Evolutionary conservation across 2,888 invertebrate species (phyloP), one percentile per base, ranked within the genome.

Genomic region (Ichneumoninae sp.): DNA sequence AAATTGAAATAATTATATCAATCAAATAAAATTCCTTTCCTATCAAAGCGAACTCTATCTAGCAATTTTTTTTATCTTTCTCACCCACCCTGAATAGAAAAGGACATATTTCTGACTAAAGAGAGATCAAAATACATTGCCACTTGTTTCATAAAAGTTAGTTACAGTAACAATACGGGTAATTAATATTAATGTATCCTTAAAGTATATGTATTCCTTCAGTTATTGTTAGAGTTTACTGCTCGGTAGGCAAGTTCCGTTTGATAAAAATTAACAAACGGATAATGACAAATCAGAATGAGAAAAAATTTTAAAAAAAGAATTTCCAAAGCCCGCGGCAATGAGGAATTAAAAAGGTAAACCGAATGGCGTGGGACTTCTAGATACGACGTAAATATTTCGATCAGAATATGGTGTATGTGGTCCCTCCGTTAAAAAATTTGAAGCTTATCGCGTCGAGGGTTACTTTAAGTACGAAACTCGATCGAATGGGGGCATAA

Each of bases 81-180:
- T 90, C 91, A 90, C 91, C 91, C 91, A 91, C 89, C 91, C 54
- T 90, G 91, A 91, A 91, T 91, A 90, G 91, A 92, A 92, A 92
- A 92, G 90, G 91, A 92, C 95, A 94, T 94, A 95, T 95, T 95
- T 95, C 95, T 96, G 96, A 96, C 95, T 96, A 96, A 95, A 95
- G 95, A 96, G 96, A 96, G 96, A 96, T 96, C 96, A 96, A 96
- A 95, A 93, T 93, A 95, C 95, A 95, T 95, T 95, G 95, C 95
- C 95, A 95, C 95, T 94, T 94, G 94, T 93, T 94, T 91, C 91
- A 86, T 93, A 93, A 93, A 90, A 91, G 89, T 91, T 93, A 93
- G 91, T 92, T 93, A 92, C 92, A 91, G 90, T 92, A 92, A 93
- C 90, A 91, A 91, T 93, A 92, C 88, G 91, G 62, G 90, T 93